Evolutionary conservation across 2,888 invertebrate species (phyloP), one percentile per base, ranked within the genome.

Genomic region (Eupithecia abbreviata): DNA sequence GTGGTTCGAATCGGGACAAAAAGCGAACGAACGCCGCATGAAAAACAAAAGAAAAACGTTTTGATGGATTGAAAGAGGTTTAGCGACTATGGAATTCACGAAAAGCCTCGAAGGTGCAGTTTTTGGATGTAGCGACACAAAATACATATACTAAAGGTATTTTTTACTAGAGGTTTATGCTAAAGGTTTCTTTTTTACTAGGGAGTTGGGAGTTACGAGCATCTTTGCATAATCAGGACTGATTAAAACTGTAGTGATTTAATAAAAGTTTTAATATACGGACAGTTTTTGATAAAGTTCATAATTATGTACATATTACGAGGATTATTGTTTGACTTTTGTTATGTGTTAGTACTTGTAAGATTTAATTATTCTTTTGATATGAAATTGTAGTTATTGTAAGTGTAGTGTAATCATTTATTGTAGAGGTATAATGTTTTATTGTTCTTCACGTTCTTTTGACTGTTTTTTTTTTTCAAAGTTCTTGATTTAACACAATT

Each of bases 1-100:
- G 12, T 75, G 67, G 73, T 75, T 42, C 47, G 43, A 71, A 72
- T 73, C 42, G 70, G 58, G 30, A 69, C 45, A 49, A 73, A 58
- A 68, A 51, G 51, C 18, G 71, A 55, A 45, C 71, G 49, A 2
- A 15, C 41, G 30, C 55, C 18, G 41, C 41, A 73, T 41, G 62
- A 47, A 62, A 58, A 58, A 74, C n/a, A 45, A 69, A 45, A 47
- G 30, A n/a, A 6, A 12, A 18, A 69, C 18, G 41, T 7, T 43
- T 65, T 65, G 45, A 72, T 65, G 65, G 58, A 62, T 72, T 65
- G 45, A 62, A 47, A 69, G 69, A 47, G 69, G 47, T 69, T 69
- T 47, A 12, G 6, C 5, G 9, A 69, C 47, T 69, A 13, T 30
- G 47, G 47, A 69, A 47, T 69, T 30, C 69, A 47, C 4, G 69